Evolutionary conservation across 2,113 vertebrate genomes (phyloP), one percentile per base, ranked within the genome.

Genomic region (Rhinichthys klamathensis): DNA sequence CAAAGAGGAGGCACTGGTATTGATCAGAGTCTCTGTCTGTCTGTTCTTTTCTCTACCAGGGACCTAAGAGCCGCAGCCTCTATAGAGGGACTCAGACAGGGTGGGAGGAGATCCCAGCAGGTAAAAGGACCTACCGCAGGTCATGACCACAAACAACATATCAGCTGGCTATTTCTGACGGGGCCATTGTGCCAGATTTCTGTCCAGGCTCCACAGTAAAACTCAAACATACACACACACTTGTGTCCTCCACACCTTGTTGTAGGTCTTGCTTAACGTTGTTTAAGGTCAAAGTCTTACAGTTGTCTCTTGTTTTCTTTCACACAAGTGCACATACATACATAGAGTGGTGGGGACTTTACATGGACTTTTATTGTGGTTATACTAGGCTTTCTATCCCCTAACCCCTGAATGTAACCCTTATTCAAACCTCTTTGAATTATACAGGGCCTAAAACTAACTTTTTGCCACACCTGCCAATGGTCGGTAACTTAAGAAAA

Each of bases 1-100:
- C 69, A 86, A 86, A 86, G 78, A 85, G 69, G 76, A 80, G 84
- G 69, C 84, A 30, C 78, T 61, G 84, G 77, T 86, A 86, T 86
- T 86, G 77, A 86, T 86, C 60, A 81, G 78, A 46, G 84, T 27
- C 78, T 30, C 67, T 49, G 77, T 79, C 65, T 81, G 65, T 80
- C 79, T 70, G 56, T 81, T 80, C 25, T 80, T 81, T 74, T 81
- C 69, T 80, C 58, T 49, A 46, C 15, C 69, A 73, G 54, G 51
- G 78, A 61, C 77, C 15, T 38, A 51, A 65, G 72, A 63, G 85
- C 56, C 32, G 56, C 32, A 41, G 76, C 65, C 32, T 85, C 46
- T 70, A 56, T 74, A 60, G 41, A 74, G 25, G 75, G 84, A 65
- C 44, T 74, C 65, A 84, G 80, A 72, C 75, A 30, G 32, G 44